These are phyloP conservation scores for Arbacia lixula DNA, from an alignment of 53 echinoderm and acorn worm genomes.

Conservation along the genomic window DNA sequence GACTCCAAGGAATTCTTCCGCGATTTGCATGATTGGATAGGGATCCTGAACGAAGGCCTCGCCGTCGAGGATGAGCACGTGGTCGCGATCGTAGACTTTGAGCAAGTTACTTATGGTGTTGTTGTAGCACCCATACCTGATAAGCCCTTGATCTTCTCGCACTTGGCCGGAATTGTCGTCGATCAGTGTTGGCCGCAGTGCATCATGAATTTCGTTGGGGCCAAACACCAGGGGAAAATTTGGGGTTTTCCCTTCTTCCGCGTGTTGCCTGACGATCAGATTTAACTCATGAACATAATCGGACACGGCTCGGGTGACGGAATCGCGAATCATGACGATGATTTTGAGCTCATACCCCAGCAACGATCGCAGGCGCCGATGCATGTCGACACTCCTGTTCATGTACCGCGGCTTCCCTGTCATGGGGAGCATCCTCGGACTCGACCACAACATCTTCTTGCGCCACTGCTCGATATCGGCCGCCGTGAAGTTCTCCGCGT, in stretches of 20 bases:
- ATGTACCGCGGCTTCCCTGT: not conserved
- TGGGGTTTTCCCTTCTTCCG: too few relatives aligned
- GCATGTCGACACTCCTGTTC: not conserved
- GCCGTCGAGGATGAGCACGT: slow-evolving; percentile 16
- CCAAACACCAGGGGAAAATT: too few relatives aligned
- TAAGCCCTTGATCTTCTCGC: not conserved
- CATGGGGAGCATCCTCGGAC: slow-evolving; percentile 5
- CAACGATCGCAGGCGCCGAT: not conserved
- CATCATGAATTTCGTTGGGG: too few relatives aligned
- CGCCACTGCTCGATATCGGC: not conserved
- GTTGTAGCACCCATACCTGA: not conserved
- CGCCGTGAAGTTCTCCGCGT: not conserved
- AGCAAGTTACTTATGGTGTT: not conserved
- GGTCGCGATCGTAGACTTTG: not conserved
- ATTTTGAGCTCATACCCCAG: not conserved
- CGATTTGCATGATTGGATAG: slow-evolving; percentile 4
- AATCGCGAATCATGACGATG: slow-evolving; percentile 15
- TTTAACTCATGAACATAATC: slow-evolving; percentile 15
- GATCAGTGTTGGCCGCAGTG: not conserved
- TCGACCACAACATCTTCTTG: not conserved
- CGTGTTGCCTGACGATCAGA: not conserved
- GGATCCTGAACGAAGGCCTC: slow-evolving; percentile 30
- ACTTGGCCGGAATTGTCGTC: not conserved
- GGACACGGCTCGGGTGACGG: slow-evolving; percentile 7
- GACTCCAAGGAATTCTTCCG: slow-evolving; percentile 27